phyloP scores from a whole-genome alignment of 2,113 vertebrate genomes.

The Gasterosteus nipponicus region DNA sequence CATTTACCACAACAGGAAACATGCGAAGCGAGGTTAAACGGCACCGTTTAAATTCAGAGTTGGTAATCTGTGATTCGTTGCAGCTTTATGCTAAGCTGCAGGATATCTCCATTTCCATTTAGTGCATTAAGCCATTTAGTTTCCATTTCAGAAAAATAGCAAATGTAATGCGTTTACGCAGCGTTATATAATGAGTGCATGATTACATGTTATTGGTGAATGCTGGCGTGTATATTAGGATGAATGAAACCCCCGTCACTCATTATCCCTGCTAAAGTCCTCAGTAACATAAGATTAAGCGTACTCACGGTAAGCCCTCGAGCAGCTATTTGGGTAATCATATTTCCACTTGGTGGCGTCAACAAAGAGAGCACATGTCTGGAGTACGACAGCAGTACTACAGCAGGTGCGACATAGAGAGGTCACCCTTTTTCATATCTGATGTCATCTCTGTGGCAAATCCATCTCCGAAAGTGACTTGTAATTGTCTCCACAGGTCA shows the following conservation, averaged over 20 bases:
- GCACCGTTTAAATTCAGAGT: conserved; percentile 42
- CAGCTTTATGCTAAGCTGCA: conserved; percentile 43
- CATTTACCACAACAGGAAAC: conserved; percentile 11
- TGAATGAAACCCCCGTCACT: conserved; percentile 14
- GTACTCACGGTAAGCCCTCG: conserved; percentile 27
- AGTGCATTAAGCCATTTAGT: conserved; percentile 31
- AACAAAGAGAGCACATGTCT: conserved; percentile 7
- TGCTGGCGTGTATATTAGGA: conserved; percentile 27
- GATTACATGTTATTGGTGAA: conserved; percentile 18
- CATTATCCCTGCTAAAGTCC: conserved; percentile 26
- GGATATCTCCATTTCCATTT: conserved; percentile 43
- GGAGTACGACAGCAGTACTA: neutral
- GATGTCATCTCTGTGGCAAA: conserved; percentile 1
- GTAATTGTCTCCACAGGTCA: conserved; percentile 36
- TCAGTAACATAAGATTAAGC: conserved; percentile 22
- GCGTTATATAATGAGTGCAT: conserved; percentile 38
- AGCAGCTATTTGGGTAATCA: conserved; percentile 13
- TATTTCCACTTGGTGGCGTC: conserved; percentile 17
- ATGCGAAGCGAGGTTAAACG: conserved; percentile 16
- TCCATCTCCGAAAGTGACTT: conserved; percentile 32
- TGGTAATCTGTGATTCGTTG: conserved; percentile 17
- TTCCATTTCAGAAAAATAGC: conserved; percentile 22
- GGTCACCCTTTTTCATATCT: conserved; percentile 17
- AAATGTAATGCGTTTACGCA: conserved; percentile 30
- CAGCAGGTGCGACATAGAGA: neutral